Evolutionary conservation across 2,797 vertebrate species (phyloP).

Genomic region (Bovichtus variegatus): DNA sequence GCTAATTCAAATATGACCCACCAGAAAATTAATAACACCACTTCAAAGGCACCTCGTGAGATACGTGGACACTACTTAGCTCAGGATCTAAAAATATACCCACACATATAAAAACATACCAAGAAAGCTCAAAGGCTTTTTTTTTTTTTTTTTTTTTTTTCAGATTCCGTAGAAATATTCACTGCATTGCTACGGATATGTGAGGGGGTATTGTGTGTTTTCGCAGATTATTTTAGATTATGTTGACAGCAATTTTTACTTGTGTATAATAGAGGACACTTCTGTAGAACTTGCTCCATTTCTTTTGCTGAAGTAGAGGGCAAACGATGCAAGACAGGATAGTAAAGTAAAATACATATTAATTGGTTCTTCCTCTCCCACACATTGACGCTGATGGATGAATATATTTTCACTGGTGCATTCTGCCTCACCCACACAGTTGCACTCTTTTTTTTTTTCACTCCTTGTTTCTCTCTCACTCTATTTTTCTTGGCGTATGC

Average conservation of each 20-base stretch:
- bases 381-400: conserved; percentile 75
- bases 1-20: conserved; percentile 74
- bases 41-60: conserved; percentile 62
- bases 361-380: conserved; percentile 81
- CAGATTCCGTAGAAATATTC: neutral
- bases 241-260: neutral
- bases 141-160: neutral
- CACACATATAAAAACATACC: conserved; percentile 29
- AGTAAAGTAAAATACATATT: conserved; percentile 68
- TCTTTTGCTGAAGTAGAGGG: conserved; percentile 12
- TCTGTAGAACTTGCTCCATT: neutral
- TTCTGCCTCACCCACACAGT: conserved; percentile 78
- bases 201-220: neutral
- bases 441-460: conserved; percentile 54
- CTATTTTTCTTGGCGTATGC: conserved; percentile 16
- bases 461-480: conserved; percentile 35
- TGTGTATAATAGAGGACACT: neutral
- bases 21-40: conserved; percentile 73
- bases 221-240: neutral
- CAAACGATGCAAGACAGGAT: conserved; percentile 27
- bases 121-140: conserved; percentile 4
- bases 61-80: conserved; percentile 42
- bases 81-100: conserved; percentile 38
- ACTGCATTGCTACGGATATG: neutral
- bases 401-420: conserved; percentile 79